Base-by-base conservation (phyloP, 2,888 invertebrate species). In the Lasioglossum calceatum region DNA sequence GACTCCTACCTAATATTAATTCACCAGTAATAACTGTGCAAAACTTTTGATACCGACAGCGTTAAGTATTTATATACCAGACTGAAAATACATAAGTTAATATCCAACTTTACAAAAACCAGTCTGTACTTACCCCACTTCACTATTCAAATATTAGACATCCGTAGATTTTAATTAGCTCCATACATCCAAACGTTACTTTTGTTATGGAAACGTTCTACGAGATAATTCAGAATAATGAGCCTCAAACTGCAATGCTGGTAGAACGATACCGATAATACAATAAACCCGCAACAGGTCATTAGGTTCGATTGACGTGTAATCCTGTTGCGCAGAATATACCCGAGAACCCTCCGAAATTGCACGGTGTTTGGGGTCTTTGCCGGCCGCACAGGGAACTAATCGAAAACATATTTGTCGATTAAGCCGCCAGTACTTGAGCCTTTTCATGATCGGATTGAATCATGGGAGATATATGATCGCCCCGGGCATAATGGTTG, bases 381-480 rank as follows among this genome's bases (percentile, higher is more conserved):
- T 87, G 81, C 84, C 75, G 72, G 75, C 72, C 78, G 79, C 80
- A 32, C 61, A 76, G 87, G 84, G 86, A 82, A 82, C 82, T 88
- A 87, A 89, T 89, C 88, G 88, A 88, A 87, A 87, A 87, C 84
- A 84, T 87, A 88, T 89, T 85, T 81, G 85, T 12, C 85, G 87
- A 89, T 88, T 87, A 87, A 84, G 81, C 87, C 76, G 32, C 67
- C 76, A 61, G 73, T 82, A 70, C 78, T 80, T 67, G 77, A 77
- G 61, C 81, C 86, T 87, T 84, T 86, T 87, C 87, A 86, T 81
- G 86, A 87, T 87, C 86, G 73, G 81, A 87, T 87, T 87, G 79
- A 86, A 86, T 86, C 79, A 73, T 74, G 61, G 74, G 50, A 76
- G 81, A 86, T 71, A 64, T 42, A 79, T 70, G 77, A 74, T 74